Evolutionary conservation across 2,113 vertebrate genomes (phyloP), one percentile per base, ranked within the genome.

Genomic region (Chionodraco myersi): DNA sequence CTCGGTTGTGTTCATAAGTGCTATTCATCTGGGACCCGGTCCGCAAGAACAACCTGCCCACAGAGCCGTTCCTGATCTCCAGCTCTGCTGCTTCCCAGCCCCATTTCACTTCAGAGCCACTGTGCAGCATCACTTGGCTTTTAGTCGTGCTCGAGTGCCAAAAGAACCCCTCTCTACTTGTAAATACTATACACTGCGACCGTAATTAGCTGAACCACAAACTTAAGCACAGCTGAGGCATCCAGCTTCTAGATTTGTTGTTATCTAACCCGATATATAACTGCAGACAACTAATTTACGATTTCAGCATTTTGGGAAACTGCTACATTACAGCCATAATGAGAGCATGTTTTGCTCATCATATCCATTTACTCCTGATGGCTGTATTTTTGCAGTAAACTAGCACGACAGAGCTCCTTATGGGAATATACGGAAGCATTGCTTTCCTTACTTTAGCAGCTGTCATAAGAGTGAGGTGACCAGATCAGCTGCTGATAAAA

Each of bases 171-270:
- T 58, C 62, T 79, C 66, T 72, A 57, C 79, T 54, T 66, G 18
- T 74, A 84, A 80, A 68, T 47, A 13, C 62, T 72, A 49, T 59
- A 80, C 71, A 73, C 67, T 76, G 74, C 61, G 65, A 54, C 74
- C 49, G 8, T 72, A 89, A 89, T 89, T 86, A 91, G 76, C 72
- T 76, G 69, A 73, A 68, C 56, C 75, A 44, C 77, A 86, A 88
- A 87, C 56, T 77, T 80, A 70, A 85, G 75, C 83, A 70, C 70
- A 45, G 82, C 85, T 34, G 80, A 88, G 80, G 71, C 70, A 82
- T 68, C 59, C 23, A 68, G 51, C 72, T 72, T 79, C 59, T 63
- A 68, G 54, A 51, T 79, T 74, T 79, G 60, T 59, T 79, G 57
- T 82, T 86, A 79, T 88, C 69, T 26, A 21, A 68, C 23, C n/a